Conservation (phyloP, 2,888 invertebrate species). For the Pachycephus smyrnensis region DNA sequence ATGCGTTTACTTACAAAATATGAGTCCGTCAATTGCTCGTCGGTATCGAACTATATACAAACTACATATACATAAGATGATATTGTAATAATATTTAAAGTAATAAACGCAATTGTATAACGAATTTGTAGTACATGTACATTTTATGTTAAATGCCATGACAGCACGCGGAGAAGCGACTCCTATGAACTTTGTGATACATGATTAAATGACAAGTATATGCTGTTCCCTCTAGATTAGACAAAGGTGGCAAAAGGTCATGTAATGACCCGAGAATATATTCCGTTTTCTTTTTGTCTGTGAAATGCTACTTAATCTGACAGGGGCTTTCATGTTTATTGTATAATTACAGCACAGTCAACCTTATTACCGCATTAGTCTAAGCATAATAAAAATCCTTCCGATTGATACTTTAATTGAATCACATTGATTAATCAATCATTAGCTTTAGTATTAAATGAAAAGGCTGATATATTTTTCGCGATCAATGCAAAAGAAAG, state of each 20-base stretch:
- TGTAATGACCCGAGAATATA: background rate
- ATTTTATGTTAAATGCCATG: slow-evolving; percentile 44
- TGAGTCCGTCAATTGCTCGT: slow-evolving; percentile 35
- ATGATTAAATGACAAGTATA: background rate
- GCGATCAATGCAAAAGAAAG: background rate
- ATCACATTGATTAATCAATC: background rate
- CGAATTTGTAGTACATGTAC: slow-evolving; percentile 33
- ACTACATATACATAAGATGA: slow-evolving; percentile 43
- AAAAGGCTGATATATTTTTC: background rate
- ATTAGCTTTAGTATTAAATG: background rate
- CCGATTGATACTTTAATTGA: background rate
- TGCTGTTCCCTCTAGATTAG: background rate
- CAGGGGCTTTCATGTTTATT: background rate
- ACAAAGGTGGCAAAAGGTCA: background rate
- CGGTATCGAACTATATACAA: slow-evolving; percentile 44
- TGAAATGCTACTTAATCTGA: slow-evolving; percentile 10
- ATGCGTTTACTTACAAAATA: slow-evolving; percentile 40
- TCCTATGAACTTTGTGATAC: background rate
- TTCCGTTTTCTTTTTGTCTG: background rate
- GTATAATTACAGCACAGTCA: slow-evolving; percentile 24
- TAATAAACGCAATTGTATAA: background rate
- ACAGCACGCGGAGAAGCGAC: background rate
- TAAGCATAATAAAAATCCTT: slow-evolving; percentile 34
- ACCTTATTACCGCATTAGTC: slow-evolving; percentile 6
- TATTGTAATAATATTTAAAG: slow-evolving; percentile 35